Evolutionary conservation across 1,140 invertebrate species (phyloP).

Genomic region (Akabosia matsudoensis): DNA sequence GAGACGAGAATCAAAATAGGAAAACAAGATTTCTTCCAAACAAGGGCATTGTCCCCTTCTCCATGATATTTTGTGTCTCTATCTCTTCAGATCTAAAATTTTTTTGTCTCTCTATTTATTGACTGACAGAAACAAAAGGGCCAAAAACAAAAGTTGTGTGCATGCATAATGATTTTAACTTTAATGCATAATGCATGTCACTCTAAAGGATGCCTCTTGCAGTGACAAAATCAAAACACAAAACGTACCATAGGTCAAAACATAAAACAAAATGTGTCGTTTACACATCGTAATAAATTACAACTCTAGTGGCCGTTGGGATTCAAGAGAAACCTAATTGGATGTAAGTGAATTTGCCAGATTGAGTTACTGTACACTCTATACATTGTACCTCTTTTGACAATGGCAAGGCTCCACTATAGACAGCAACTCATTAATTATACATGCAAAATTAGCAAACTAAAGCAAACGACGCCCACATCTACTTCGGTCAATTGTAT

Average conservation of each 20-base stretch:
- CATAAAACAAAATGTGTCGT: background rate
- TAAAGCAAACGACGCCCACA: background rate
- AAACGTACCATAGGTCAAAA: background rate
- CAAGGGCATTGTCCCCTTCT: slow-evolving; percentile 22
- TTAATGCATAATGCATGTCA: background rate
- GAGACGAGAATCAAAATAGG: background rate
- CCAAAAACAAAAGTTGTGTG: background rate
- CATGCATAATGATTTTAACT: background rate
- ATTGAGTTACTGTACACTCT: too few relatives aligned
- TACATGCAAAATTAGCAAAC: background rate
- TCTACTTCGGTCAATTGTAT: background rate
- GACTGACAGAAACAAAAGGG: background rate
- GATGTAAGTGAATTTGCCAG: background rate
- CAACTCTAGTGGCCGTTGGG: background rate
- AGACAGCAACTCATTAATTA: too few relatives aligned
- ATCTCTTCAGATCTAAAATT: background rate
- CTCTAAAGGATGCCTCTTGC: too few relatives aligned
- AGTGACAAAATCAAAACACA: too few relatives aligned
- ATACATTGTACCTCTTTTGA: too few relatives aligned
- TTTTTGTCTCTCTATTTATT: background rate
- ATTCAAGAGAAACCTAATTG: background rate
- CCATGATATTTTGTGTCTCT: background rate
- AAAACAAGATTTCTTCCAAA: slow-evolving; percentile 11
- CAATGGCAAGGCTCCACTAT: too few relatives aligned
- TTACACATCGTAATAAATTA: background rate